These are phyloP conservation scores for Smutsia gigantea DNA, from an alignment of 2,797 vertebrate species.

Conservation along the genomic window DNA sequence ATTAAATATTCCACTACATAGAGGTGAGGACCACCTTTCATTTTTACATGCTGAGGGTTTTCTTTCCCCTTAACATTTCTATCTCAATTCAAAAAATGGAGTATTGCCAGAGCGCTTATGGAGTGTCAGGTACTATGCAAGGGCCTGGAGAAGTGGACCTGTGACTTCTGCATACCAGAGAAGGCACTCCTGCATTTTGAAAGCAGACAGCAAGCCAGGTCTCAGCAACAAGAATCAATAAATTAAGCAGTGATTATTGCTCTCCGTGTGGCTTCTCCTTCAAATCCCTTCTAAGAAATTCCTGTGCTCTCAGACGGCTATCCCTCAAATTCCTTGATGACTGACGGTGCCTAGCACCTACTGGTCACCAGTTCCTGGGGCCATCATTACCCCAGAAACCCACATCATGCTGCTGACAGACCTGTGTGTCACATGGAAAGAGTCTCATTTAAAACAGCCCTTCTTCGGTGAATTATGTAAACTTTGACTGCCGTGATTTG, in stretches of 20 bases:
- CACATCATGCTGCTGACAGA: not conserved
- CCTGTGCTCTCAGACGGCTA: not conserved
- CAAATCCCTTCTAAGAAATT: not conserved
- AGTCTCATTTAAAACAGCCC: not conserved
- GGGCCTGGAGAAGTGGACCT: not conserved
- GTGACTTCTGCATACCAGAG: accelerated
- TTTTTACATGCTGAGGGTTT: accelerated
- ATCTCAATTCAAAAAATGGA: no score
- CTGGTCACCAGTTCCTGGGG: accelerated
- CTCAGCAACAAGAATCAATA: not conserved
- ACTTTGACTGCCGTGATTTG: not conserved
- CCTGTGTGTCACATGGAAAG: not conserved
- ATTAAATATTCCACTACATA: accelerated
- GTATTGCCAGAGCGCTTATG: accelerated
- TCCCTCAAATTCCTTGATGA: not conserved
- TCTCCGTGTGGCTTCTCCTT: not conserved
- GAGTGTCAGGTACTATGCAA: accelerated
- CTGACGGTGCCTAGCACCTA: accelerated
- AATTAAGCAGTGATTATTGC: not conserved
- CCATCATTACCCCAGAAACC: not conserved
- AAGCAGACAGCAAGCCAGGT: not conserved
- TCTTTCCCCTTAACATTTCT: not conserved
- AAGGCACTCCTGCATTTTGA: no score
- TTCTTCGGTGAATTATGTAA: not conserved
- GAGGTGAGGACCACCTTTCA: not conserved